Percentiles rank a stretch among this genome's conserved stretches.
These are phyloP conservation scores for Scaptomyza parva DNA, from an alignment of 2,888 invertebrate species.

Conservation along the genomic window DNA sequence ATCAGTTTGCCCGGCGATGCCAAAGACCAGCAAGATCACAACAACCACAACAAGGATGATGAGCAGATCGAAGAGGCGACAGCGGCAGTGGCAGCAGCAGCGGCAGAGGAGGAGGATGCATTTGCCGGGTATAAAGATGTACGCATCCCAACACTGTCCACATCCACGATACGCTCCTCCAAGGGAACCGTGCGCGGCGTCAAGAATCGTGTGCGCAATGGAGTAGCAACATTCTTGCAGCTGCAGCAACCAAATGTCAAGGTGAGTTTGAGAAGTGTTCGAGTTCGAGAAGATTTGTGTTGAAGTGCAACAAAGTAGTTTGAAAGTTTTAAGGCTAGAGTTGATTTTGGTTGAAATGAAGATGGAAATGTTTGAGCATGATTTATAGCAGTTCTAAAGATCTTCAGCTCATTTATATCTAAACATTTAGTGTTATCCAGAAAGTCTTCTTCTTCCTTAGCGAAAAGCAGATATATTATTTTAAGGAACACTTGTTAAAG, in stretches of 20 bases:
- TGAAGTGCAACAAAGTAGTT: no score
- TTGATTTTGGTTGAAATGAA: no score
- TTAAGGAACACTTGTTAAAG: no score
- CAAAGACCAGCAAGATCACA: neutral
- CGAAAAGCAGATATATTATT: neutral
- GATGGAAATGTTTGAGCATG: no score
- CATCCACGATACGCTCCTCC: slow-evolving; percentile 93
- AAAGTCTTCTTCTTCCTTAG: no score
- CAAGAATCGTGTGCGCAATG: slow-evolving; percentile 96
- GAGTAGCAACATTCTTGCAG: slow-evolving; percentile 97
- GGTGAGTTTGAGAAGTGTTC: slow-evolving; percentile 89
- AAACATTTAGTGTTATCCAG: no score
- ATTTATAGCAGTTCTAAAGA: no score
- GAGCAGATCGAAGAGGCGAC: neutral
- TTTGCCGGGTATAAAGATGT: slow-evolving; percentile 93
- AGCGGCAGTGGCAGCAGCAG: neutral
- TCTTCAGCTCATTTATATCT: no score
- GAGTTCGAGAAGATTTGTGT: no score
- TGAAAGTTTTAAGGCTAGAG: no score
- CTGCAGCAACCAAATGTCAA: slow-evolving; percentile 90
- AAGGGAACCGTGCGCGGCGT: slow-evolving; percentile 97
- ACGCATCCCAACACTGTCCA: slow-evolving; percentile 83
- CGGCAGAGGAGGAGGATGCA: slow-evolving; percentile 86
- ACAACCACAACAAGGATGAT: neutral
- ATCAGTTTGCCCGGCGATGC: slow-evolving; percentile 2